Percentiles rank a stretch among this genome's conserved stretches.
Evolutionary conservation across 2,113 vertebrate species (phyloP).

Genomic region (Microcebus murinus): DNA sequence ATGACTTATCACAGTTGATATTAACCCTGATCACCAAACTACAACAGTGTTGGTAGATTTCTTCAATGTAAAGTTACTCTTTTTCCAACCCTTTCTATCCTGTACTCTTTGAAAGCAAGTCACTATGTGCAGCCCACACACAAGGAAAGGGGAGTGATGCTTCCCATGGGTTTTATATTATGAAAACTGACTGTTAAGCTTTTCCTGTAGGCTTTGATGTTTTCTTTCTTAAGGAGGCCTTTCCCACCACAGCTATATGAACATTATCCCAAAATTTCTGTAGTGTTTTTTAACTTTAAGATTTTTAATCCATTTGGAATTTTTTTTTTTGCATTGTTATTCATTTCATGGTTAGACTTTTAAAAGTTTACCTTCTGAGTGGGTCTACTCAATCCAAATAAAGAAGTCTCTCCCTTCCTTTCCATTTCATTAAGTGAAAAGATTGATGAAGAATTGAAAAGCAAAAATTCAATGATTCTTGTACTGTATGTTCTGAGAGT

Average conservation of each 20-base stretch:
- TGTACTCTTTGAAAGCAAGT: neutral
- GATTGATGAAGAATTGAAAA: neutral
- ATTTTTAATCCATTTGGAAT: neutral
- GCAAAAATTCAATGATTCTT: neutral
- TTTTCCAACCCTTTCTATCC: neutral
- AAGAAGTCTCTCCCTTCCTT: neutral
- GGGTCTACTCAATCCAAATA: neutral
- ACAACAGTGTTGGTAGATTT: neutral
- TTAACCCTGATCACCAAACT: neutral
- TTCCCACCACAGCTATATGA: neutral
- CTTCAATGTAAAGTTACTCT: neutral
- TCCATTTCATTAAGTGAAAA: neutral
- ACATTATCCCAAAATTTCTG: neutral
- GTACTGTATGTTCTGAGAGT: neutral
- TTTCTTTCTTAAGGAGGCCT: neutral
- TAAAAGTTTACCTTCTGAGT: neutral
- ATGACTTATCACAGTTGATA: neutral
- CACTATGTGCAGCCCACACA: neutral
- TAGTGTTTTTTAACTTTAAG: neutral
- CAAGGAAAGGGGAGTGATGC: too few relatives aligned
- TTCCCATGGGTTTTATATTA: neutral
- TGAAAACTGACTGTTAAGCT: neutral
- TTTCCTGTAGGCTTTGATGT: neutral
- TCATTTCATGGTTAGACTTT: neutral
- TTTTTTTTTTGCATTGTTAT: conserved; percentile 24